phyloP scores from a whole-genome alignment of 2,888 invertebrate genomes.

The Galerucella nymphaeae region DNA sequence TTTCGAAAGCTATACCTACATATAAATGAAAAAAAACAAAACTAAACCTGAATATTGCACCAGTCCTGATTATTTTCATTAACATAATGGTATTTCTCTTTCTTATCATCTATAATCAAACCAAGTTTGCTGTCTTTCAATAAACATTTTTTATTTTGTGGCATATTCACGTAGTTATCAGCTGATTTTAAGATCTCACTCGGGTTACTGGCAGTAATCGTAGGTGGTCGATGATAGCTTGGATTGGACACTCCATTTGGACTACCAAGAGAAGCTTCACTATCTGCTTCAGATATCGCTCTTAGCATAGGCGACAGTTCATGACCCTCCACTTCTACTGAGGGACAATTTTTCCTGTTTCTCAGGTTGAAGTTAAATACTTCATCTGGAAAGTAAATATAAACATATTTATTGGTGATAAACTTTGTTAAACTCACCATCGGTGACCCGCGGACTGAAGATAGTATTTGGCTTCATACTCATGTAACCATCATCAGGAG shows the following conservation, averaged over 20 bases:
- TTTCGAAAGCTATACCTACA: too few species aligned
- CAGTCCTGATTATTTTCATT: constrained; percentile 59
- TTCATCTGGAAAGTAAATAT: constrained; percentile 29
- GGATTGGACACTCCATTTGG: constrained; percentile 60
- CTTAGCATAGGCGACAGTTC: constrained; percentile 70
- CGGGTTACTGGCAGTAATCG: constrained; percentile 35
- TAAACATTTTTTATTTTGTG: constrained; percentile 64
- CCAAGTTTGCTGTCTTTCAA: constrained; percentile 48
- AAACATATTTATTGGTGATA: not conserved
- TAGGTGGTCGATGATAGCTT: constrained; percentile 57
- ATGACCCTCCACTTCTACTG: constrained; percentile 55
- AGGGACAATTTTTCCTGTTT: constrained; percentile 48
- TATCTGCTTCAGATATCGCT: constrained; percentile 60
- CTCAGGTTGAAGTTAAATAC: constrained; percentile 64
- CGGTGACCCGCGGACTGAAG: constrained; percentile 69
- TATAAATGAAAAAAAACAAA: too few species aligned
- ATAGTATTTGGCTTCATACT: constrained; percentile 71
- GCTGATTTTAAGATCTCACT: constrained; percentile 57
- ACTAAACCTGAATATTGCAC: constrained; percentile 45
- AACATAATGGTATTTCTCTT: constrained; percentile 53
- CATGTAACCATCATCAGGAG: constrained; percentile 68
- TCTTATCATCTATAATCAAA: constrained; percentile 47
- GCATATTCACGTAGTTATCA: constrained; percentile 70
- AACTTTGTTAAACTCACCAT: constrained; percentile 45
- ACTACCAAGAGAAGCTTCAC: constrained; percentile 46